A percentile compares a stretch with the other conserved stretches of the same genome.
phyloP scores from a whole-genome alignment of 2,797 vertebrate genomes.

The Kryptopterus vitreolus region DNA sequence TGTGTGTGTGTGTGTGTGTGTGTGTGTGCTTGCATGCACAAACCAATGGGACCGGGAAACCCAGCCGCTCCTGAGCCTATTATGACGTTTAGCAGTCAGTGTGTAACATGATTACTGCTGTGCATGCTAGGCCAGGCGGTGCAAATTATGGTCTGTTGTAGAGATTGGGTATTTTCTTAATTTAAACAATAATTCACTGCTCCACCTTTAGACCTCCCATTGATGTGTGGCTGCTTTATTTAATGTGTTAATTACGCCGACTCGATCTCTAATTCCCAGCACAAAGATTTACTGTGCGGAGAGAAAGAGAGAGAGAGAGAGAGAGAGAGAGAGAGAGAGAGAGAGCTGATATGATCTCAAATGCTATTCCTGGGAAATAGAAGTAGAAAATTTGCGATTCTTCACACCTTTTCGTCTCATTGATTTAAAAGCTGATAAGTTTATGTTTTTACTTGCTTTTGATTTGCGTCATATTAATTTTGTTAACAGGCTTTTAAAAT shows the following conservation, averaged over 20 bases:
- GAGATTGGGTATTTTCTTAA: constrained; percentile 57
- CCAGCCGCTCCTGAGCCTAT: constrained; percentile 64
- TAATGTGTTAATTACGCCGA: constrained; percentile 63
- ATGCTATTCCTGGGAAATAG: constrained; percentile 38
- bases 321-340: constrained; percentile 46
- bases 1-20: constrained; percentile 36
- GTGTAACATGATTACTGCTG: constrained; percentile 71
- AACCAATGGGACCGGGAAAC: constrained; percentile 52
- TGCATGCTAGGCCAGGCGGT: constrained; percentile 40
- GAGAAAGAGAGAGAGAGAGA: constrained; percentile 38
- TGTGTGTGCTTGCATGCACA: constrained; percentile 22
- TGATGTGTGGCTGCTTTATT: constrained; percentile 58
- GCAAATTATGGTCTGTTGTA: constrained; percentile 52
- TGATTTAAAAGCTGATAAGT: constrained; percentile 34
- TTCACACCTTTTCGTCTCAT: constrained; percentile 37
- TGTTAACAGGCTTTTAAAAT: constrained; percentile 16
- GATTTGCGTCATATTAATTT: constrained; percentile 39
- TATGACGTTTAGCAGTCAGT: constrained; percentile 69
- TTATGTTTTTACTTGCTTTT: constrained; percentile 13
- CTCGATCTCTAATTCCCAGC: constrained; percentile 57
- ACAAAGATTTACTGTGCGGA: constrained; percentile 54
- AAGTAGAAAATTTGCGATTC: constrained; percentile 17
- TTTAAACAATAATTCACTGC: constrained; percentile 65
- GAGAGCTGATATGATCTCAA: constrained; percentile 2
- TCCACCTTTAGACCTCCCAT: constrained; percentile 52